These are phyloP conservation scores for Epinotia nisella DNA, from an alignment of 2,888 invertebrate genomes.

Conservation along the genomic window DNA sequence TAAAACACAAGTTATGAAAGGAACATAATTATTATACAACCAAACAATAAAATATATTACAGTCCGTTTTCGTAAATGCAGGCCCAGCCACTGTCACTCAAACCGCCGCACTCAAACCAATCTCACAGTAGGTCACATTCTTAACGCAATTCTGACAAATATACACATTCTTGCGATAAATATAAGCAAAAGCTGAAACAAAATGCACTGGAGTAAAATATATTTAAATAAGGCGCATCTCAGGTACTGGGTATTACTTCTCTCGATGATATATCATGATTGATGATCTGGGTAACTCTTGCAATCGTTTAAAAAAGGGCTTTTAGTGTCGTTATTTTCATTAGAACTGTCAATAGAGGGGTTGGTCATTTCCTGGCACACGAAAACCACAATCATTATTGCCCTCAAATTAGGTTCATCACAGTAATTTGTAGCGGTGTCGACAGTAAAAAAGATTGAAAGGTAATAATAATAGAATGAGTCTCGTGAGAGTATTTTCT, in stretches of 20 bases:
- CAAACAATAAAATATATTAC: conserved; percentile 69
- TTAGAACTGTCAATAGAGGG: background rate
- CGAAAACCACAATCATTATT: background rate
- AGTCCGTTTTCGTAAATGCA: conserved; percentile 67
- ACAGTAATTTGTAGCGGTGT: too few species aligned
- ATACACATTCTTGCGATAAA: conserved; percentile 17
- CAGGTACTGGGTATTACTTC: background rate
- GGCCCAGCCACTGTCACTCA: conserved; percentile 53
- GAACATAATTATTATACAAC: conserved; percentile 77
- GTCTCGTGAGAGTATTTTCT: too few species aligned
- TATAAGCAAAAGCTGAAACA: conserved; percentile 46
- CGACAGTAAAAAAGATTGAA: too few species aligned
- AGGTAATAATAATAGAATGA: too few species aligned
- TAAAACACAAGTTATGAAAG: conserved; percentile 60
- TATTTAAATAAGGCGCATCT: conserved; percentile 16
- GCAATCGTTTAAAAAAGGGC: background rate
- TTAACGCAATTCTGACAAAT: conserved; percentile 27
- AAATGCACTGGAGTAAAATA: conserved; percentile 45
- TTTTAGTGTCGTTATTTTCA: background rate
- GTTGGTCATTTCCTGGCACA: background rate
- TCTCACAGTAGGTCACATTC: conserved; percentile 46
- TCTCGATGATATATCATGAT: background rate
- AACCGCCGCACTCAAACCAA: conserved; percentile 51
- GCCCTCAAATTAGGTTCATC: background rate
- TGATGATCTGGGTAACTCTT: too few species aligned